Conservation (phyloP, 1,140 invertebrate species). For the Probaryconus sp. region DNA sequence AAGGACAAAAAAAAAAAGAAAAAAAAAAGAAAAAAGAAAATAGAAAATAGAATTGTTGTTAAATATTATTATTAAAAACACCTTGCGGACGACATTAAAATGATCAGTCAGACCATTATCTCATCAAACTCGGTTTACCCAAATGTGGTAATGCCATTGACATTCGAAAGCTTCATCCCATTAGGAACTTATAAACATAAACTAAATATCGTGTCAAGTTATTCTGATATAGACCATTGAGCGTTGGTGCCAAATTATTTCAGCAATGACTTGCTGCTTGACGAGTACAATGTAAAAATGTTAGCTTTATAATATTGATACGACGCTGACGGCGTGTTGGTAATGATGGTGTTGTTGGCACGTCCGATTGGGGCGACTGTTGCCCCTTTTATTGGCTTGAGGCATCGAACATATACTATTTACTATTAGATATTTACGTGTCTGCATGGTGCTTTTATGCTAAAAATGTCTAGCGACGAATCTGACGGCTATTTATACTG, state of each 20-base stretch:
- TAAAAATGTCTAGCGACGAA: conserved; percentile 68
- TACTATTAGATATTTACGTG: conserved; percentile 66
- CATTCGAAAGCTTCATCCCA: conserved; percentile 33
- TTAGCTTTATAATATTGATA: conserved; percentile 62
- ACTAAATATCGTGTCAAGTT: conserved; percentile 25
- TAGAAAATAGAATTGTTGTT: conserved; percentile 9
- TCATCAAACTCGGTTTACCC: conserved; percentile 30
- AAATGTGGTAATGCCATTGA: conserved; percentile 30
- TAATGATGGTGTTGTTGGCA: conserved; percentile 72
- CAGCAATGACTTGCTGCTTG: conserved; percentile 46
- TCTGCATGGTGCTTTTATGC: conserved; percentile 75
- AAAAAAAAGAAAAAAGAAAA: no score
- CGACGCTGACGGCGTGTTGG: conserved; percentile 64
- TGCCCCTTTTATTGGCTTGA: conserved; percentile 70
- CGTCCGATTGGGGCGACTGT: conserved; percentile 65
- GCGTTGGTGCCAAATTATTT: conserved; percentile 34
- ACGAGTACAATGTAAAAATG: conserved; percentile 40
- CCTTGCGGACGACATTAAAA: conserved; percentile 41
- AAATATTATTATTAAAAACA: conserved; percentile 42
- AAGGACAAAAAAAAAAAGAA: no score
- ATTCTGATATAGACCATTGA: conserved; percentile 17
- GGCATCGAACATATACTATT: conserved; percentile 70
- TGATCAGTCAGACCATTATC: conserved; percentile 47
- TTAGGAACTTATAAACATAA: conserved; percentile 14
- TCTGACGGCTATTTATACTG: conserved; percentile 63